phyloP scores from a whole-genome alignment of 2,113 vertebrate genomes.

The Garra rufa region DNA sequence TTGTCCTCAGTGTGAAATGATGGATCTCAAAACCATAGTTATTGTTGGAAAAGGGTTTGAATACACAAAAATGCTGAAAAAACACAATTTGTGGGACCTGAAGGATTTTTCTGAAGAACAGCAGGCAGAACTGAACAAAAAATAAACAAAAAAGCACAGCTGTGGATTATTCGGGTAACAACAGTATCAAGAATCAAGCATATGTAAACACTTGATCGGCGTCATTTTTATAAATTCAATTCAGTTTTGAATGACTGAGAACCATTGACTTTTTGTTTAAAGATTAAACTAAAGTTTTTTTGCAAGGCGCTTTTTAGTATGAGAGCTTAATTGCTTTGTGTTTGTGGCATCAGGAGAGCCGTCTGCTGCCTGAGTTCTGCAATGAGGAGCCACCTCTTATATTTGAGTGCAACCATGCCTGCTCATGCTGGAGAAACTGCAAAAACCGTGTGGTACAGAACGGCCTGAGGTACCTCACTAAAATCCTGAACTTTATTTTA shows the following conservation, averaged over 20 bases:
- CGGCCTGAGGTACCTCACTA: slow-evolving; percentile 83
- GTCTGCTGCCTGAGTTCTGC: slow-evolving; percentile 95
- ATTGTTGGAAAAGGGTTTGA: too few species aligned
- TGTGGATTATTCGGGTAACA: too few species aligned
- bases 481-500: background rate
- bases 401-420: slow-evolving; percentile 98
- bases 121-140: too few species aligned
- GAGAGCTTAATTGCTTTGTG: background rate
- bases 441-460: slow-evolving; percentile 97
- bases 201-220: too few species aligned
- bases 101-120: too few species aligned
- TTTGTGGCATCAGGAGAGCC: slow-evolving; percentile 77
- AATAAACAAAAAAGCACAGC: too few species aligned
- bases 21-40: too few species aligned
- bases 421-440: slow-evolving; percentile 95
- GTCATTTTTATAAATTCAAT: too few species aligned
- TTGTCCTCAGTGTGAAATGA: too few species aligned
- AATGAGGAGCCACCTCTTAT: slow-evolving; percentile 91
- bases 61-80: too few species aligned
- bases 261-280: background rate
- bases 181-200: too few species aligned
- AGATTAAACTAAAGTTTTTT: background rate
- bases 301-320: background rate
- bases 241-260: background rate
- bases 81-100: too few species aligned